phyloP scores from a whole-genome alignment of 1,140 invertebrate genomes.

The Bacillus rossius region DNA sequence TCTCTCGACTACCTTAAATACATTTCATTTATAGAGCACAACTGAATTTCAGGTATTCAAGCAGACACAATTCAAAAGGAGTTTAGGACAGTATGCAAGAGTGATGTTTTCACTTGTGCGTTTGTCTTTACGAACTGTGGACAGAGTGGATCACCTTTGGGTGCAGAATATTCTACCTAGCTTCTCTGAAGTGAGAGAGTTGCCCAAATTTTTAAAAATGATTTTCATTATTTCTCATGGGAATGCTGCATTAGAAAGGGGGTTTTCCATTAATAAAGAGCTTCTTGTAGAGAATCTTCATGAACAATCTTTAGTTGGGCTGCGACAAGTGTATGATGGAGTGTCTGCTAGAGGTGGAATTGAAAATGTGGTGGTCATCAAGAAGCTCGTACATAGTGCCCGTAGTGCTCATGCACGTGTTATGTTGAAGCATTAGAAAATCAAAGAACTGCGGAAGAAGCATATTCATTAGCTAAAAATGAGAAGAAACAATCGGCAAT shows the following conservation, averaged over 20 bases:
- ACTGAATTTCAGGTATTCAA: conserved; percentile 14
- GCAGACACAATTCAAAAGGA: conserved; percentile 16
- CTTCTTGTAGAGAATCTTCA: conserved; percentile 18
- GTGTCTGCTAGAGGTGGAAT: conserved; percentile 8
- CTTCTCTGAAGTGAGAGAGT: not conserved
- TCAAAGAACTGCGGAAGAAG: not conserved
- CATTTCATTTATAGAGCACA: conserved; percentile 12
- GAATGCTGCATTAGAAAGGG: conserved; percentile 15
- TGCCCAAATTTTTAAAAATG: conserved; percentile 13
- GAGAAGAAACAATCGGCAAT: too few relatives aligned
- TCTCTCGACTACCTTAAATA: conserved; percentile 10
- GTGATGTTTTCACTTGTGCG: not conserved
- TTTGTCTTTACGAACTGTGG: not conserved
- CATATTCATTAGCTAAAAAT: not conserved
- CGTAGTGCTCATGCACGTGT: conserved; percentile 13
- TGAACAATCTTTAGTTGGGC: conserved; percentile 19
- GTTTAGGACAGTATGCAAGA: conserved; percentile 7
- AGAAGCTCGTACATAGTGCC: conserved; percentile 8
- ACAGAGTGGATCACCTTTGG: conserved; percentile 19
- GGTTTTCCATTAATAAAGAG: conserved; percentile 22
- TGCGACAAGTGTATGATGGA: conserved; percentile 18
- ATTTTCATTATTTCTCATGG: conserved; percentile 22
- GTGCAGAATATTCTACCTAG: conserved; percentile 5
- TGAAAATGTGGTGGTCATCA: conserved; percentile 12
- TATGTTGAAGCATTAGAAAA: conserved; percentile 13